Evolutionary conservation across 2,888 invertebrate genomes (phyloP), one percentile per base, ranked within the genome.

Genomic region (Scaptomyza caliginosa): DNA sequence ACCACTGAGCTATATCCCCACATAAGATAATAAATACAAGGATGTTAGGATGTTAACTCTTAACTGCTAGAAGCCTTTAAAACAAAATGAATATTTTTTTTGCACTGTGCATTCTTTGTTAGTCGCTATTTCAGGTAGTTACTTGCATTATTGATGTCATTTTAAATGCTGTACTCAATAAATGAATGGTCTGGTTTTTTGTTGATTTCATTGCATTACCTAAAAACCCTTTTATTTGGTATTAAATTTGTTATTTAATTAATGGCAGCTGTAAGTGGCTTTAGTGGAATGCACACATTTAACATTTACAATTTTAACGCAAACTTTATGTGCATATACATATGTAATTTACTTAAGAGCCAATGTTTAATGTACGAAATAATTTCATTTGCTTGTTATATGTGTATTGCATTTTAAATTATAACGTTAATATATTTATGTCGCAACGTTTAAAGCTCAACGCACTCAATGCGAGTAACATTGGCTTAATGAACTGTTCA

Each of bases 1-100:
- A 86, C 83, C 83, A 78, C 83, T 84, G 81, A 83, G 86, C 86
- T 84, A 83, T 83, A 86, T 85, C 77, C 85, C 85, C 85, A 24
- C 24, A 24, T 7, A 24, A 24, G 24, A 24, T 0, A 6, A 24
- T 5, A 5, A 24, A n/a, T n/a, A n/a, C n/a, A n/a, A n/a, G n/a
- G n/a, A n/a, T n/a, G n/a, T n/a, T n/a, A n/a, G n/a, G n/a, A n/a
- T n/a, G n/a, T n/a, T n/a, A n/a, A n/a, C n/a, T n/a, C n/a, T n/a
- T n/a, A n/a, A n/a, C n/a, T n/a, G n/a, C n/a, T n/a, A n/a, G n/a
- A n/a, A n/a, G n/a, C n/a, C n/a, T n/a, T n/a, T n/a, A n/a, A n/a
- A n/a, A n/a, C n/a, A n/a, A n/a, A n/a, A n/a, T n/a, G n/a, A n/a
- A n/a, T n/a, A n/a, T n/a, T n/a, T n/a, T n/a, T n/a, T n/a, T n/a